Percentiles rank a stretch among this genome's conserved stretches.
Conservation (phyloP, 1,140 invertebrate species). For the Tetramorium simillimum region DNA sequence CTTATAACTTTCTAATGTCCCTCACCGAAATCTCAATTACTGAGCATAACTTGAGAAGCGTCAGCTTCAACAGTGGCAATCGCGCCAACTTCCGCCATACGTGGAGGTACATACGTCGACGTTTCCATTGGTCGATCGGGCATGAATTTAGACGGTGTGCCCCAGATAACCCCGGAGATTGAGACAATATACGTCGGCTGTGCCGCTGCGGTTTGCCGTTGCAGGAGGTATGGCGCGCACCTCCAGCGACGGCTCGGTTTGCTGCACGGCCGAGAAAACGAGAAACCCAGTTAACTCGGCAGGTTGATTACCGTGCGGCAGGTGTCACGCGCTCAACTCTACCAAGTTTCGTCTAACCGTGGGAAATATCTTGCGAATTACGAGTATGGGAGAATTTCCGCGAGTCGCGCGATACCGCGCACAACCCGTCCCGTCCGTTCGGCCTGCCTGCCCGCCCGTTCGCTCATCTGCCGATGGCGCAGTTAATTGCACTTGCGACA, state of each 20-base stretch:
- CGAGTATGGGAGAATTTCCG: conserved; percentile 57
- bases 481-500: conserved; percentile 69
- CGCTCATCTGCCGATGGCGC: conserved; percentile 52
- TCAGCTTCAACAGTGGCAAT: conserved; percentile 9
- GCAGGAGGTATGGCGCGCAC: conserved; percentile 18
- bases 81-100: conserved; percentile 28
- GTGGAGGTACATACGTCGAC: conserved; percentile 16
- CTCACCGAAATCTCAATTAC: conserved; percentile 44
- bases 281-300: conserved; percentile 73
- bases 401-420: neutral
- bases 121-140: conserved; percentile 63
- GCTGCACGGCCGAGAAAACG: conserved; percentile 51
- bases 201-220: conserved; percentile 40
- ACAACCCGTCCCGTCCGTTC: neutral
- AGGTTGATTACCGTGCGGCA: conserved; percentile 76
- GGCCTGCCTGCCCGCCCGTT: neutral
- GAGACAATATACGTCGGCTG: conserved; percentile 65
- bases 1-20: conserved; percentile 47
- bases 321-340: conserved; percentile 73
- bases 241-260: neutral
- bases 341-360: conserved; percentile 70
- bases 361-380: conserved; percentile 74
- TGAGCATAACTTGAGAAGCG: conserved; percentile 23
- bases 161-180: conserved; percentile 54
- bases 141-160: conserved; percentile 49